Evolutionary conservation across 2,113 vertebrate genomes (phyloP).

Genomic region (Pogonocichla stellata): DNA sequence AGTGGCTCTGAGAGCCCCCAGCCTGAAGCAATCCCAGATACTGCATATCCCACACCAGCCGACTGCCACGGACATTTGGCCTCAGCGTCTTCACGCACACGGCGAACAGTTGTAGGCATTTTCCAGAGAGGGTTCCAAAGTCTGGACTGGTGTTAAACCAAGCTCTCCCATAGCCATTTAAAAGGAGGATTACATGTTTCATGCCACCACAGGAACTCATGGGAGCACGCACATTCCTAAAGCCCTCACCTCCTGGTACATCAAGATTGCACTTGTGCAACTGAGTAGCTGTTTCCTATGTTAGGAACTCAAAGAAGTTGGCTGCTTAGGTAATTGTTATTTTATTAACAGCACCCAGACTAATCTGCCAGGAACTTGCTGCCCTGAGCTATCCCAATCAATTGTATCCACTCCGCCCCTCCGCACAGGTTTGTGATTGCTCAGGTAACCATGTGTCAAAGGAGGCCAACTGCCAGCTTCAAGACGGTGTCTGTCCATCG

Average conservation of each 20-base stretch:
- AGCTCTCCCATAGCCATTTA: neutral
- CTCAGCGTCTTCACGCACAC: neutral
- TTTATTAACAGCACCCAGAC: neutral
- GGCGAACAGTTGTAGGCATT: neutral
- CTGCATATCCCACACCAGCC: neutral
- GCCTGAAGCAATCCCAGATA: neutral
- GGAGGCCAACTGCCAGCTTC: neutral
- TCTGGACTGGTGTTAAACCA: neutral
- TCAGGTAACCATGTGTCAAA: neutral
- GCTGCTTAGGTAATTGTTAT: neutral
- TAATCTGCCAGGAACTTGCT: neutral
- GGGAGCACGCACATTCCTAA: neutral
- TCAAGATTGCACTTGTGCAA: neutral
- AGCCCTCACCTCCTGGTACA: neutral
- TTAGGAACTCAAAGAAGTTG: neutral
- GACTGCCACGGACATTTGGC: rapidly evolving
- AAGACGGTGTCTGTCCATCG: neutral
- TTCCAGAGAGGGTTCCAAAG: neutral
- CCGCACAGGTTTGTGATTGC: neutral
- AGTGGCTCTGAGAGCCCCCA: neutral
- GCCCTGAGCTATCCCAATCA: neutral
- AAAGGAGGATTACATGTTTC: neutral
- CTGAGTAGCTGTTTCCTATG: neutral
- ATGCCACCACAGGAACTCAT: neutral
- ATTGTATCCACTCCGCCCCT: neutral